These are phyloP conservation scores for Lethenteron reissneri DNA, from an alignment of 2,113 vertebrate species.

Conservation along the genomic window DNA sequence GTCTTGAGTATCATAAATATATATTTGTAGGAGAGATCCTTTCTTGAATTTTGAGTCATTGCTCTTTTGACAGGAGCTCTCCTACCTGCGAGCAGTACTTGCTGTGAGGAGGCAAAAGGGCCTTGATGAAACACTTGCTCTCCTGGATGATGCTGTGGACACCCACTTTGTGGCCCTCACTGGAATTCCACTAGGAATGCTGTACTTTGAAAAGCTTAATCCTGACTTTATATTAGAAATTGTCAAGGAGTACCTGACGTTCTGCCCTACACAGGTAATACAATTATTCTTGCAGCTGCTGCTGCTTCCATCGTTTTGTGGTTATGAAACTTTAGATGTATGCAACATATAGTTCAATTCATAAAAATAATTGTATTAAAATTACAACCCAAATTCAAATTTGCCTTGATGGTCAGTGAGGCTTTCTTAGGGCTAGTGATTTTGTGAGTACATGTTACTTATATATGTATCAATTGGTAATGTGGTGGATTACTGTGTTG, in stretches of 20 bases:
- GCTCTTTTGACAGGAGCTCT: conserved; percentile 36
- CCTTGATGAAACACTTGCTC: conserved; percentile 44
- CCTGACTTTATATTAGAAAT: conserved; percentile 83
- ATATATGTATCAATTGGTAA: neutral
- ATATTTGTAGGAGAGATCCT: too few relatives aligned
- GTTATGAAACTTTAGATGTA: neutral
- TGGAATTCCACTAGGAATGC: conserved; percentile 57
- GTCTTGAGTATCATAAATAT: too few relatives aligned
- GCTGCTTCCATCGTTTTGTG: neutral
- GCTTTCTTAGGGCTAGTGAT: too few relatives aligned
- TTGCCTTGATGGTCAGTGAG: too few relatives aligned
- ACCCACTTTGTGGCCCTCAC: conserved; percentile 57
- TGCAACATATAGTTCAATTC: too few relatives aligned
- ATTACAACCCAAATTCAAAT: too few relatives aligned
- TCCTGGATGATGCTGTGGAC: conserved; percentile 66
- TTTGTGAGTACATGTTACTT: too few relatives aligned
- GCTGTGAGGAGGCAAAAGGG: conserved; percentile 39
- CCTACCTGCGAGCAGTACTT: conserved; percentile 47
- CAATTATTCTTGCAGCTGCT: conserved; percentile 7
- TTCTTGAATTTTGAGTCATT: neutral
- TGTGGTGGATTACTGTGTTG: conserved; percentile 1
- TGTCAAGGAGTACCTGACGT: conserved; percentile 48
- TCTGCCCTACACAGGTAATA: conserved; percentile 57
- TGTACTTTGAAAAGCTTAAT: conserved; percentile 82
- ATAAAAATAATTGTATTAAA: too few relatives aligned